A percentile compares a stretch with the other conserved stretches of the same genome.
Conservation (phyloP, 2,797 vertebrate genomes). For the Buceros bicornis region DNA sequence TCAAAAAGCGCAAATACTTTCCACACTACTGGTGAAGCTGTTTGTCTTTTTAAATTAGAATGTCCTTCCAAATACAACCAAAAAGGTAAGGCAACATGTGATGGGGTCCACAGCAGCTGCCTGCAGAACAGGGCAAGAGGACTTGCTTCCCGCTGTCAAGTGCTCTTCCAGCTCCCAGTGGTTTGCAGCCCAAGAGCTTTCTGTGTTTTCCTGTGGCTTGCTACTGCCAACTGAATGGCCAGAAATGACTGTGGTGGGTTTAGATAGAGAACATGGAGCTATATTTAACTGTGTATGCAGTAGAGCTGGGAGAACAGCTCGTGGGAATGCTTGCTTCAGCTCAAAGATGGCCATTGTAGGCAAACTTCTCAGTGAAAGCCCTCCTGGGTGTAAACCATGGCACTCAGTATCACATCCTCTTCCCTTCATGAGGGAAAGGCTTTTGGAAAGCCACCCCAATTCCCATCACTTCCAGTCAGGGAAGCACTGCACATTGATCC, state of each 20-base stretch:
- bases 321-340: background rate
- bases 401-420: background rate
- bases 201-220: background rate
- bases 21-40: background rate
- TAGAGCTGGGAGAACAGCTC: background rate
- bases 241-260: background rate
- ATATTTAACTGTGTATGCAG: background rate
- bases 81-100: background rate
- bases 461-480: background rate
- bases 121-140: background rate
- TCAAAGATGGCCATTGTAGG: background rate
- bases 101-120: background rate
- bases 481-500: background rate
- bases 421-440: background rate
- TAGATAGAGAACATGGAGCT: background rate
- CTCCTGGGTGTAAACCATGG: background rate
- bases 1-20: background rate
- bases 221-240: background rate
- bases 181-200: background rate
- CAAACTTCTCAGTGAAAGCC: background rate
- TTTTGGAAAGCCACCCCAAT: background rate
- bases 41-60: background rate
- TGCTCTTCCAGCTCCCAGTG: background rate
- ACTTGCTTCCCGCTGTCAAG: background rate
- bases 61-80: background rate